A percentile compares a stretch with the other conserved stretches of the same genome.
Conservation (phyloP, 2,113 vertebrate genomes). For the Odocoileus virginianus region DNA sequence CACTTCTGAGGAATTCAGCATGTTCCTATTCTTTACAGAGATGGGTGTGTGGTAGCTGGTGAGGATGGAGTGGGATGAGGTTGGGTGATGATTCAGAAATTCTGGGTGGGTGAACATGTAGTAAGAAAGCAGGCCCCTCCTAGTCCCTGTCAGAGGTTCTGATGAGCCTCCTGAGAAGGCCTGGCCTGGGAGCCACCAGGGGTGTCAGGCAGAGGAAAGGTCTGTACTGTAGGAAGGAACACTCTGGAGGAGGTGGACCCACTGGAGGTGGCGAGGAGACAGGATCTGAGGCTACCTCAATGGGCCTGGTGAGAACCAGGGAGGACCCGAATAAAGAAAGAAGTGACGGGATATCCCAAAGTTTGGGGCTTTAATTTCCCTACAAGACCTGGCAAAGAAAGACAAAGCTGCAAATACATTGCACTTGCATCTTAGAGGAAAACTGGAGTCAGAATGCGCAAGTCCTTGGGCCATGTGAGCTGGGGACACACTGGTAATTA, state of each 20-base stretch:
- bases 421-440: neutral
- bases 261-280: neutral
- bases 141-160: neutral
- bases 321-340: neutral
- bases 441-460: neutral
- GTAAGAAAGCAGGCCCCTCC: neutral
- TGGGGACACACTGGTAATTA: neutral
- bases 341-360: neutral
- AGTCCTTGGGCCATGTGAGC: neutral
- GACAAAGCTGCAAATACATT: neutral
- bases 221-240: neutral
- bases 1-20: neutral
- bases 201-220: neutral
- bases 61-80: neutral
- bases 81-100: neutral
- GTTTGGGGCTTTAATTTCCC: neutral
- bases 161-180: neutral
- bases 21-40: neutral
- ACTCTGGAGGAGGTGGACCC: neutral
- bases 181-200: neutral
- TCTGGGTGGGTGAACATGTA: neutral
- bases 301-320: neutral
- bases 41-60: neutral
- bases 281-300: neutral
- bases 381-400: neutral